Conservation (phyloP, 2,888 invertebrate genomes). For the Orthosia gracilis region DNA sequence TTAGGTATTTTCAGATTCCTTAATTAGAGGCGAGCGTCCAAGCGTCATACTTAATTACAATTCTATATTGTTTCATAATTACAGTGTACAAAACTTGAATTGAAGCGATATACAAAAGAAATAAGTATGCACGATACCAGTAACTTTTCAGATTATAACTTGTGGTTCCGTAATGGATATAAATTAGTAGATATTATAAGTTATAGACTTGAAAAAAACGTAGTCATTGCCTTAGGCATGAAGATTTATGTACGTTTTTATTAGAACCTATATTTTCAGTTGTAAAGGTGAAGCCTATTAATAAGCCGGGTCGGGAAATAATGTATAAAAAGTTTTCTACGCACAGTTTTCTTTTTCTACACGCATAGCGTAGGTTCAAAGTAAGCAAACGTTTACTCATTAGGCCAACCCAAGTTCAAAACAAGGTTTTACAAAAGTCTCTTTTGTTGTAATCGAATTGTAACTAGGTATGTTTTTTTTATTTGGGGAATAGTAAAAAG, state of each 20-base stretch:
- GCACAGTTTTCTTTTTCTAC: background rate
- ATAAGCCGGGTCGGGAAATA: background rate
- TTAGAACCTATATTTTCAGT: constrained; percentile 27
- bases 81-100: constrained; percentile 14
- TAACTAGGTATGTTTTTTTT: background rate
- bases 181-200: constrained; percentile 40
- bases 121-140: constrained; percentile 11
- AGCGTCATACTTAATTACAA: constrained; percentile 12
- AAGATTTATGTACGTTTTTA: constrained; percentile 39
- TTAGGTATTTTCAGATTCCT: constrained; percentile 15
- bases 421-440: background rate
- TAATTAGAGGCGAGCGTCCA: constrained; percentile 18
- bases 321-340: constrained; percentile 10
- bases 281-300: background rate
- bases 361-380: background rate
- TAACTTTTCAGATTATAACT: constrained; percentile 29
- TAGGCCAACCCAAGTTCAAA: constrained; percentile 33
- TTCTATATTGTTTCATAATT: constrained; percentile 46
- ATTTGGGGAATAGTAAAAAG: too few species aligned
- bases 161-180: constrained; percentile 54
- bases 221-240: constrained; percentile 29
- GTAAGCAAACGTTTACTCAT: constrained; percentile 25
- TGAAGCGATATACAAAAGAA: constrained; percentile 15
- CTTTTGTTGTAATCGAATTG: constrained; percentile 2
- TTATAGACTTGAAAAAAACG: constrained; percentile 35